Base-by-base conservation (phyloP, 2,888 invertebrate genomes). In the Chrysina gloriosa region DNA sequence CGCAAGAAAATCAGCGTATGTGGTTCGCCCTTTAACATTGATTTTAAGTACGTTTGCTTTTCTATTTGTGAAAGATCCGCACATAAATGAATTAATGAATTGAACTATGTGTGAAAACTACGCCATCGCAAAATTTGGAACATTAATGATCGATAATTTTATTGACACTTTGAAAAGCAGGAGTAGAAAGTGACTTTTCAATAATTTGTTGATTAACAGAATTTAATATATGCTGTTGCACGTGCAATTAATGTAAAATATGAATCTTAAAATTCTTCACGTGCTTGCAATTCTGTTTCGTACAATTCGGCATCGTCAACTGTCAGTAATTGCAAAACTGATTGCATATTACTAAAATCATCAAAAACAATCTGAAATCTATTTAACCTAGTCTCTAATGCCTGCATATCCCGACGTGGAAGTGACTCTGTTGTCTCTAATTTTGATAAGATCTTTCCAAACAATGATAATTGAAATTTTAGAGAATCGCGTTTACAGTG, bases 111-210 rank as follows among this genome's bases (percentile, higher is more conserved):
- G 0, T 34, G 16, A 47, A 73, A 74, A 16, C 56, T 14, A 6
- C 69, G 23, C 73, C 70, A 71, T 23, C 29, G 34, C 6, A 61
- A 72, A 72, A 34, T 36, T 69, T 3, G 72, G 72, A 6, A 72
- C 21, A 14, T 61, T 23, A 11, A 72, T 67, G 6, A 14, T 48
- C 0, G 71, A 68, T 27, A 70, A 42, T 65, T 48, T 9, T 21
- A n/a, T 23, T 14, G 19, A n/a, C 14, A 3, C 14, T 14, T 27
- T 52, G 9, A 19, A 16, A 29, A 9, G 16, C 5, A 39, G 6
- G 16, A 36, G 21, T 3, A 0, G 3, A 7, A 2, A 19, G 7
- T 31, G 4, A 2, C 16, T 2, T 4, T 9, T 23, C 36, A 4
- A 5, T 39, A 16, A 5, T 23, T 58, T 58, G 2, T n/a, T 1